These are phyloP conservation scores for Daphoenositta chrysoptera DNA, from an alignment of 2,113 vertebrate genomes.

Conservation along the genomic window DNA sequence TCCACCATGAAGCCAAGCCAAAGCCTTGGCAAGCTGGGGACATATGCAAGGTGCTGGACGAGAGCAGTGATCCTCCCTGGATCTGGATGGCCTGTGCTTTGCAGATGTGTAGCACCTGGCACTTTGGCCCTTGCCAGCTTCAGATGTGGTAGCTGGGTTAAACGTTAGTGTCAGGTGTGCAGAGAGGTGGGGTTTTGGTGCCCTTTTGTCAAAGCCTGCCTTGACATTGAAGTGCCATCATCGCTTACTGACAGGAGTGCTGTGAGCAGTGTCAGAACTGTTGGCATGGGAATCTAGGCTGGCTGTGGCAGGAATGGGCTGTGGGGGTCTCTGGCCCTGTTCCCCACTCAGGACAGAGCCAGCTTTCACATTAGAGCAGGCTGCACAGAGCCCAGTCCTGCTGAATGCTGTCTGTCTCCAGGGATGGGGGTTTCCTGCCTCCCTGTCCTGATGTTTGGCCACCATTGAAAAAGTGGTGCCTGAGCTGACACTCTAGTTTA, in stretches of 20 bases:
- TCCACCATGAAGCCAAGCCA: fast-evolving
- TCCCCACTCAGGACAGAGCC: background rate
- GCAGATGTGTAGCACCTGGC: background rate
- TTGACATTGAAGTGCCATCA: background rate
- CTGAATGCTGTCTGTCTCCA: background rate
- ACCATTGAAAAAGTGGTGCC: background rate
- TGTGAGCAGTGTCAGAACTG: background rate
- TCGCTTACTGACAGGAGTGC: background rate
- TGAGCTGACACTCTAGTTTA: background rate
- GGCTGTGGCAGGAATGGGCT: background rate
- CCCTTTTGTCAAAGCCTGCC: background rate
- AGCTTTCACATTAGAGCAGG: background rate
- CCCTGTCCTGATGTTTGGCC: background rate
- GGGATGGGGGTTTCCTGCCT: background rate
- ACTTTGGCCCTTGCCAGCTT: background rate
- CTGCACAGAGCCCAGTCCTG: background rate
- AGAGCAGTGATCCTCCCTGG: background rate
- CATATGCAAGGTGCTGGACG: background rate
- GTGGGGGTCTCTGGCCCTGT: background rate
- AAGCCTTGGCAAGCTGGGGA: background rate
- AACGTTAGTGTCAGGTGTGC: background rate
- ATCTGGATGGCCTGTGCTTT: background rate
- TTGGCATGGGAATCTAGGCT: background rate
- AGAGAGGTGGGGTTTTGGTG: background rate
- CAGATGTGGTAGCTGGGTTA: background rate